Evolutionary conservation across 2,113 vertebrate species (phyloP), one percentile per base, ranked within the genome.

Genomic region (Platanista minor): DNA sequence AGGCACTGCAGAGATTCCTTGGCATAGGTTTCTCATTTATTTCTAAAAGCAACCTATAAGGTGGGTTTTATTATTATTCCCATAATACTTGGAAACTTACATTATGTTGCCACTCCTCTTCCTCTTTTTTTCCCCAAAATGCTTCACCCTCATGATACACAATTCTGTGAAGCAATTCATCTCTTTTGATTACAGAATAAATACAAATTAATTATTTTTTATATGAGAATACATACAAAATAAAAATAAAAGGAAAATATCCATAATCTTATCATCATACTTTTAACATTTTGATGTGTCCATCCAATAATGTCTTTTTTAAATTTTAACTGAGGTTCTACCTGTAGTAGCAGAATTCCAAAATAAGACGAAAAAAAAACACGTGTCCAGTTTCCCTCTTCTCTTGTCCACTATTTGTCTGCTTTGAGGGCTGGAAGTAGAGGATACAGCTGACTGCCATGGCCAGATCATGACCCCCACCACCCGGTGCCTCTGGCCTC

Each of bases 401-500:
- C 62, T 10, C 52, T 29, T n/a, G 13, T n/a, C 74, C 64, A 9
- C 49, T 31, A 8, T 52, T 57, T 17, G 12, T 39, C 49, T 49
- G 31, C 84, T 71, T n/a, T 36, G 59, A 36, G 49, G 52, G 36
- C 18, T 18, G 10, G 52, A 36, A 29, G 52, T n/a, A 25, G 77
- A 82, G 15, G 39, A 20, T 14, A 17, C 62, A 67, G 46, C 17
- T 46, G 18, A 33, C 27, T 15, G 6, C 29, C 27, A 7, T 62
- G 29, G 41, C 20, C 0, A 1, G 39, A 23, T 9, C 31, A 9
- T 21, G 29, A 11, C 1, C 2, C 25, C 21, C 67, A 23, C 21
- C 29, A n/a, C 43, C 62, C 20, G 3, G 18, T 52, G 27, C 25
- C 41, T 36, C 8, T 3, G 14, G 43, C 54, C 21, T 83, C 43